Conservation (phyloP, 2,888 invertebrate genomes). For the Tethea ocularis region DNA sequence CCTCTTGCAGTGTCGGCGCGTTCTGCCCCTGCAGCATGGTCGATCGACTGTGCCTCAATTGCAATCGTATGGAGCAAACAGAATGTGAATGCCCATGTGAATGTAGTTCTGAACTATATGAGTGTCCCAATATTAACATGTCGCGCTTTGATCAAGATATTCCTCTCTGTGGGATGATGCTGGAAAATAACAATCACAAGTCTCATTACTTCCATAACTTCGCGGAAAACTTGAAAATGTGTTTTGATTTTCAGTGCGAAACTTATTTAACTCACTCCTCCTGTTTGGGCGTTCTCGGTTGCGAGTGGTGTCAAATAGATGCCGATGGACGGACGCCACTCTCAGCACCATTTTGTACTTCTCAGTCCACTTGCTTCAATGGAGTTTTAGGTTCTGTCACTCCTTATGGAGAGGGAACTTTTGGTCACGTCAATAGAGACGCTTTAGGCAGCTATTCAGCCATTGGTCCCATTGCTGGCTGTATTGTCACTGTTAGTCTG, state of each 20-base stretch:
- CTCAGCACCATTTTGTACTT: constrained; percentile 89
- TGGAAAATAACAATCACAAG: constrained; percentile 77
- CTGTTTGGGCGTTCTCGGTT: constrained; percentile 91
- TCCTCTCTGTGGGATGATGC: constrained; percentile 73
- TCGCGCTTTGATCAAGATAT: constrained; percentile 60
- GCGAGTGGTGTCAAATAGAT: constrained; percentile 95
- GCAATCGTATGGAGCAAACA: constrained; percentile 96
- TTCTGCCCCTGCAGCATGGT: constrained; percentile 97
- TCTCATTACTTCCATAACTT: constrained; percentile 78
- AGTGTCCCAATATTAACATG: constrained; percentile 62
- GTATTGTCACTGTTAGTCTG: constrained; percentile 91
- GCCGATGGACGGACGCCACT: constrained; percentile 88
- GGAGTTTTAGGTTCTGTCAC: constrained; percentile 92
- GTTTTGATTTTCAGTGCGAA: constrained; percentile 88
- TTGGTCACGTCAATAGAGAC: constrained; percentile 76
- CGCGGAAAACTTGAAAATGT: constrained; percentile 84
- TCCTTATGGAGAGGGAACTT: constrained; percentile 90
- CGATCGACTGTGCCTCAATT: constrained; percentile 94
- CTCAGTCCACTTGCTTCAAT: constrained; percentile 92
- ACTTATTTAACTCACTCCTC: constrained; percentile 84
- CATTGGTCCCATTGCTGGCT: constrained; percentile 94
- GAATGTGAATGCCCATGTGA: constrained; percentile 98
- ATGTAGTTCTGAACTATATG: constrained; percentile 85
- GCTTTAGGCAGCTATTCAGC: constrained; percentile 86
- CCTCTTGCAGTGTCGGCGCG: constrained; percentile 91